Conservation (phyloP, 2,888 invertebrate species). For the Drosophila sordidapex region DNA sequence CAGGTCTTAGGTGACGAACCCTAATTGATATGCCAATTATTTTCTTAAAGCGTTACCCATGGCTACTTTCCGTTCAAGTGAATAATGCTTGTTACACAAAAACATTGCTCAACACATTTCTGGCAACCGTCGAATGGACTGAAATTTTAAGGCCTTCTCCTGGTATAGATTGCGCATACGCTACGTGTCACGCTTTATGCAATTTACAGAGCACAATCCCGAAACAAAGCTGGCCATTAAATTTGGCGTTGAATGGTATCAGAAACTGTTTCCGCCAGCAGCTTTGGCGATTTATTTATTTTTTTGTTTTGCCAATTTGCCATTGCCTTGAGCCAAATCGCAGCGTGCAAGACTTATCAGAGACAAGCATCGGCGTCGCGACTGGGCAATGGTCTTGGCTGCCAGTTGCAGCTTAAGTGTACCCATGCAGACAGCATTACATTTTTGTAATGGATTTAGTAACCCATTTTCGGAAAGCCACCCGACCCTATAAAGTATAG, state of each 20-base stretch:
- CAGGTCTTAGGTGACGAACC: not conserved
- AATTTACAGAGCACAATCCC: slow-evolving; percentile 16
- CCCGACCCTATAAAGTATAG: not conserved
- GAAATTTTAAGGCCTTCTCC: not conserved
- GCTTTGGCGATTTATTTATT: slow-evolving; percentile 7
- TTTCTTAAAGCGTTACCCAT: not conserved
- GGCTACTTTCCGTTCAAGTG: not conserved
- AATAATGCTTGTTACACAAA: not conserved
- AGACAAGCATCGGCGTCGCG: slow-evolving; percentile 19
- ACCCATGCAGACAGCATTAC: slow-evolving; percentile 13
- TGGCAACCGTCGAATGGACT: not conserved
- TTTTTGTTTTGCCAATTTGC: slow-evolving; percentile 27
- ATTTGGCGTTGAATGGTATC: slow-evolving; percentile 26
- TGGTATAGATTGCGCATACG: slow-evolving; percentile 26
- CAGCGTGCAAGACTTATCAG: slow-evolving; percentile 21
- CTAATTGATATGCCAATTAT: slow-evolving; percentile 1
- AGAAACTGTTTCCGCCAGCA: slow-evolving; percentile 12
- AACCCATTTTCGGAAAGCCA: not conserved
- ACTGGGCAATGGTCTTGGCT: slow-evolving; percentile 7
- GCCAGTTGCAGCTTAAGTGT: slow-evolving; percentile 30
- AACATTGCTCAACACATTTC: not conserved
- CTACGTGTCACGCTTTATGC: slow-evolving; percentile 20
- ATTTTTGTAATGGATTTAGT: not conserved
- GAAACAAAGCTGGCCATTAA: slow-evolving; percentile 38
- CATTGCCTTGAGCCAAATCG: slow-evolving; percentile 16